Conservation (phyloP, 2,888 invertebrate genomes). For the Amaurobius ferox region DNA sequence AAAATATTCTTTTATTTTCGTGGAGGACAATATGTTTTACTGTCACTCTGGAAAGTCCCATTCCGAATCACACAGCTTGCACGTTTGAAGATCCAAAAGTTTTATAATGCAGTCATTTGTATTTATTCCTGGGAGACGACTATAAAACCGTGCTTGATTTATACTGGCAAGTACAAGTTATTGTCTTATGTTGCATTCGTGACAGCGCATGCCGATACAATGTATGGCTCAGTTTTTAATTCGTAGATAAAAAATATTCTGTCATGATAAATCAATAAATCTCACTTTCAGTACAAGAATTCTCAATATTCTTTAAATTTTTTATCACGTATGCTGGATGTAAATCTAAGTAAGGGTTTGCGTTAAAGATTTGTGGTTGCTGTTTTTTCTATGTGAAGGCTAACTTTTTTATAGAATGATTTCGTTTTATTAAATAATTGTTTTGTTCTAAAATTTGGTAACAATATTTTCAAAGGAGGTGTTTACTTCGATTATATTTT, state of each 20-base stretch:
- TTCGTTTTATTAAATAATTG: too few relatives aligned
- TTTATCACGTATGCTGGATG: too few relatives aligned
- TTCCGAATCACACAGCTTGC: neutral
- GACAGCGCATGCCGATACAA: constrained; percentile 10
- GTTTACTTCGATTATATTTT: too few relatives aligned
- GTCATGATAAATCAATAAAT: neutral
- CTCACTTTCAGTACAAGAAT: neutral
- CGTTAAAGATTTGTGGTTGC: too few relatives aligned
- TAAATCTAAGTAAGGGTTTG: too few relatives aligned
- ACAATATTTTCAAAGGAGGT: too few relatives aligned
- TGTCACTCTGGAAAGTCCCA: neutral
- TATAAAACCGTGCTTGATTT: constrained; percentile 23
- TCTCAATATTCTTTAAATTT: too few relatives aligned
- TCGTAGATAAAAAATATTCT: neutral
- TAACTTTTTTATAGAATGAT: too few relatives aligned
- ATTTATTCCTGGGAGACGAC: neutral
- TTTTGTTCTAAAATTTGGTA: too few relatives aligned
- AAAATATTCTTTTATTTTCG: too few relatives aligned
- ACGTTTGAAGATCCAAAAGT: neutral
- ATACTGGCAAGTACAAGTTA: constrained; percentile 8
- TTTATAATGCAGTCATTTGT: constrained; percentile 15
- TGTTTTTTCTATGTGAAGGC: too few relatives aligned
- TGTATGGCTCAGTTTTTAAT: neutral
- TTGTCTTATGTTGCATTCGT: constrained; percentile 24
- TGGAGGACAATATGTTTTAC: neutral